Base-by-base conservation (phyloP, 2,888 invertebrate species). In the Trisateles emortualis region DNA sequence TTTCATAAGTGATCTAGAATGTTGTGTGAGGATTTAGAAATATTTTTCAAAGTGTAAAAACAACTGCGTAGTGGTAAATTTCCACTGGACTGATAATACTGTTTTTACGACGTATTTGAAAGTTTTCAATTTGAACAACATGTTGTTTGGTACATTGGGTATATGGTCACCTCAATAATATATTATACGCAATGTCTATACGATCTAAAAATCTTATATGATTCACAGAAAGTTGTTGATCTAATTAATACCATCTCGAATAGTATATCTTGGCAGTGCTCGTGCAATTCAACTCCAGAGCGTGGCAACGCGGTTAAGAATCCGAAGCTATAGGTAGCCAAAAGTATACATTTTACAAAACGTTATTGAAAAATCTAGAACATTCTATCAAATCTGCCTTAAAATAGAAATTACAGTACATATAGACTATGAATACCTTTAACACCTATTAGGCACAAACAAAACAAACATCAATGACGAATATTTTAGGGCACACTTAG, bases 391-490 rank as follows among this genome's bases (percentile, higher is more conserved):
- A 48, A 55, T 39, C 16, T 49, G 33, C 19, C 17, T 43, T n/a
- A 36, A 45, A 63, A 51, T 42, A 61, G 66, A 63, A 63, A 65
- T 44, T 32, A 3, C 17, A 32, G 29, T 13, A n/a, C 13, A 32
- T 33, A 66, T 43, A 51, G 51, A 33, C 35, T 43, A 30, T n/a
- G 22, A 38, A 52, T 17, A 43, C 24, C 41, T 17, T 36, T 24
- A 6, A 50, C 16, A 32, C 10, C 11, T 22, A 40, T 30, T 3
- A 52, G 30, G 11, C 13, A 6, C 14, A 33, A 33, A 14, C 13
- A 13, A 13, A 33, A 29, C n/a, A 3, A 14, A 33, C 10, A 14
- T 11, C 14, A 14, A 16, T 14, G 8, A 33, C 16, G 5, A 22
- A 22, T 22, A 22, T 22, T 22, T 3, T 8, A 26, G 3, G 26